Conservation (phyloP, 2,888 invertebrate species). For the Sphaerophoria taeniata region DNA sequence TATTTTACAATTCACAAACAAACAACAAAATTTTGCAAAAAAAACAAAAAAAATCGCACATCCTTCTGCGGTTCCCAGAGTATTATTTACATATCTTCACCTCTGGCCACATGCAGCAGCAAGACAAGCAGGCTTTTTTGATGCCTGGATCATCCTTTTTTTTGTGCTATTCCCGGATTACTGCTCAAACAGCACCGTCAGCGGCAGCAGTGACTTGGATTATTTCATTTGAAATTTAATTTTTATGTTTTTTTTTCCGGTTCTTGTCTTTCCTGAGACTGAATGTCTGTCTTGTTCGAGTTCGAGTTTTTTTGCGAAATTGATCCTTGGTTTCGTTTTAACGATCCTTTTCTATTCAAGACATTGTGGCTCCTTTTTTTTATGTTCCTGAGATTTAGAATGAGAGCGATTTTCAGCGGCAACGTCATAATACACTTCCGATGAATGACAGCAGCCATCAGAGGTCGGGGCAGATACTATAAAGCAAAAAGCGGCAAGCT, state of each 20-base stretch:
- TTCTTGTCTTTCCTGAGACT: conserved; percentile 32
- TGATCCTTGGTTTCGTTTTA: conserved; percentile 49
- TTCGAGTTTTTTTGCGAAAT: conserved; percentile 31
- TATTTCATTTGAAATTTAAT: conserved; percentile 56
- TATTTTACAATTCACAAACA: conserved; percentile 52
- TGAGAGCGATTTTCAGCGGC: conserved; percentile 32
- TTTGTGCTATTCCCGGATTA: conserved; percentile 12
- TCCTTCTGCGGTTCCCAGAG: conserved; percentile 71
- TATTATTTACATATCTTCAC: conserved; percentile 73
- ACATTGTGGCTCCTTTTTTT: conserved; percentile 15
- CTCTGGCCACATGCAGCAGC: conserved; percentile 55
- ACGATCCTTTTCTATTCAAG: conserved; percentile 46
- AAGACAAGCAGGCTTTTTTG: conserved; percentile 45
- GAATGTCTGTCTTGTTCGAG: conserved; percentile 61
- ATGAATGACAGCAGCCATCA: conserved; percentile 63
- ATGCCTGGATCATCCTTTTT: conserved; percentile 51
- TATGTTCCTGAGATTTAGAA: not conserved
- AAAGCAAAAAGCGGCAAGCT: conserved; percentile 25
- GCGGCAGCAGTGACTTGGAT: conserved; percentile 21
- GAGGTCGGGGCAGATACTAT: not conserved
- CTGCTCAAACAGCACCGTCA: not conserved
- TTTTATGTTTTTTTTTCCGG: conserved; percentile 15
- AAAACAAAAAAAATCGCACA: conserved; percentile 34
- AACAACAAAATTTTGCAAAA: conserved; percentile 28
- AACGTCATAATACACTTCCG: conserved; percentile 74